Evolutionary conservation across 1,140 invertebrate species (phyloP).

Genomic region (Drosophila cardini): DNA sequence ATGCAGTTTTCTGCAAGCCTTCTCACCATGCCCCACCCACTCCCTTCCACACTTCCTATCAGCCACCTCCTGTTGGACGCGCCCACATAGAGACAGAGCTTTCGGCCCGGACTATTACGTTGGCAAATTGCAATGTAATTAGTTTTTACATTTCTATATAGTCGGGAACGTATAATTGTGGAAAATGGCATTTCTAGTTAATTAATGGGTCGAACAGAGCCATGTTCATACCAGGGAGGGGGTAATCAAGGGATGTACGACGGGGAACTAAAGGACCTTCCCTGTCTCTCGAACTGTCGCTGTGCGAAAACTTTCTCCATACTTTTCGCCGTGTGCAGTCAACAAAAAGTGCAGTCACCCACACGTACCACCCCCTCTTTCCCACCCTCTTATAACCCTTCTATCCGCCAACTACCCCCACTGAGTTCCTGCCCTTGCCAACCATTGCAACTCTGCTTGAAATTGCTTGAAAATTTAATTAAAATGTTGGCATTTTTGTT

Average conservation of each 20-base stretch:
- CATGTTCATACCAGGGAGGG: neutral
- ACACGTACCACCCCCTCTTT: constrained; percentile 10
- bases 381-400: neutral
- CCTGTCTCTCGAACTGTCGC: constrained; percentile 13
- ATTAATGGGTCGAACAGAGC: constrained; percentile 69
- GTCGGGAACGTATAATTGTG: constrained; percentile 80
- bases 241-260: neutral
- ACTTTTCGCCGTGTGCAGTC: constrained; percentile 59
- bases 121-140: constrained; percentile 84
- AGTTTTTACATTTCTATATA: constrained; percentile 84
- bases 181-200: constrained; percentile 83
- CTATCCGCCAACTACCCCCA: constrained; percentile 6
- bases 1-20: constrained; percentile 61
- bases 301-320: constrained; percentile 61
- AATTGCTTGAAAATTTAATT: constrained; percentile 78
- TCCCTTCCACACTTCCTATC: neutral
- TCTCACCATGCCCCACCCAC: neutral
- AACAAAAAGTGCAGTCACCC: constrained; percentile 55
- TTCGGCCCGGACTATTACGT: constrained; percentile 68
- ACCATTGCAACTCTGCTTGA: constrained; percentile 64
- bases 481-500: constrained; percentile 72
- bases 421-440: constrained; percentile 35
- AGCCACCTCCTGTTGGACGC: constrained; percentile 2
- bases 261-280: neutral
- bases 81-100: constrained; percentile 41